Percentiles rank a stretch among this genome's conserved stretches.
phyloP scores from a whole-genome alignment of 1,140 invertebrate genomes.

The Drosophila elegans region DNA sequence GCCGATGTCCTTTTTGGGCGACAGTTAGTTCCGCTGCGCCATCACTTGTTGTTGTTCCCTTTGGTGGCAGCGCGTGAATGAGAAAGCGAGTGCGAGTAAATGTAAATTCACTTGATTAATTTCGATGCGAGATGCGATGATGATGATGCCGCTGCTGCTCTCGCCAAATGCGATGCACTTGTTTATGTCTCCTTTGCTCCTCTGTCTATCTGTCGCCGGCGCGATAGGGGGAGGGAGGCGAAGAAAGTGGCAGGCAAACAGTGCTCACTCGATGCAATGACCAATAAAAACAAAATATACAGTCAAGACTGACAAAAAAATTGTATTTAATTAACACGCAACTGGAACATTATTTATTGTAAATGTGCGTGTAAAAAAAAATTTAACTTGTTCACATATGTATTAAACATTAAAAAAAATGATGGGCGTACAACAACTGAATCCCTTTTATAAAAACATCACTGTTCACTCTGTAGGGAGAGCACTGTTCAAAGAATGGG shows the following conservation, averaged over 20 bases:
- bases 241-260: background rate
- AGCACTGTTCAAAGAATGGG: background rate
- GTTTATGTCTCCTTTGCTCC: constrained; percentile 19
- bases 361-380: too few relatives aligned
- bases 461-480: background rate
- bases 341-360: too few relatives aligned
- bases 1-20: constrained; percentile 21
- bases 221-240: background rate
- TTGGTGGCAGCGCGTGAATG: constrained; percentile 26
- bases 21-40: constrained; percentile 19
- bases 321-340: too few relatives aligned
- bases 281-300: background rate
- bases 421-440: too few relatives aligned
- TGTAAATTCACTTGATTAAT: constrained; percentile 38
- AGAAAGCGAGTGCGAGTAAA: background rate
- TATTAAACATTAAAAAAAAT: too few relatives aligned
- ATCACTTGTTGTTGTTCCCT: constrained; percentile 40
- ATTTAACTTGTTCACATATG: too few relatives aligned
- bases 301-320: background rate
- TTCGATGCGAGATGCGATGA: constrained; percentile 6
- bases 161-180: constrained; percentile 29
- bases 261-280: background rate
- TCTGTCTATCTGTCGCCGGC: constrained; percentile 11
- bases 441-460: too few relatives aligned
- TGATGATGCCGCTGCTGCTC: constrained; percentile 9